Evolutionary conservation across 1,140 invertebrate genomes (phyloP).

Genomic region (Lepidurus apus): DNA sequence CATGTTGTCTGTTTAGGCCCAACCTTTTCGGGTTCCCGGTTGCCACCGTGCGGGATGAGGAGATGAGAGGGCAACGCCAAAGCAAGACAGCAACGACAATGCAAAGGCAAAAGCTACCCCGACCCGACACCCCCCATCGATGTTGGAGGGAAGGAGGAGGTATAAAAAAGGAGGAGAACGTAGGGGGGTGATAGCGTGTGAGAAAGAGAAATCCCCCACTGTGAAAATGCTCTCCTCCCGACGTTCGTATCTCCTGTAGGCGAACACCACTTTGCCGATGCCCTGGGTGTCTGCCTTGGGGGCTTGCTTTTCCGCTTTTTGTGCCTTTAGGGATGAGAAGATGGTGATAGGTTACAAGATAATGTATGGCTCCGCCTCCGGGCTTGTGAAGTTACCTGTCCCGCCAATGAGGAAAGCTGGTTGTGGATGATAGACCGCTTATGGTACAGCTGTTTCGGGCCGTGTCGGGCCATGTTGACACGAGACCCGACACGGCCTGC

Average conservation of each 20-base stretch:
- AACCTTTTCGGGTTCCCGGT: conserved; percentile 17
- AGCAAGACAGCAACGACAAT: conserved; percentile 7
- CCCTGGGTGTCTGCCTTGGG: conserved; percentile 7
- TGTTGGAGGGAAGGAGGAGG: background rate
- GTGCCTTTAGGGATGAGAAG: conserved; percentile 29
- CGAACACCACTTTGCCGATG: conserved; percentile 9
- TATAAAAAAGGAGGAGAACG: background rate
- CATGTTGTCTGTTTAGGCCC: conserved; percentile 21
- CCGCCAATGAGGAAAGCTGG: conserved; percentile 31
- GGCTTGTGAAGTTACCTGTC: conserved; percentile 23
- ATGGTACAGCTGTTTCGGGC: conserved; percentile 34
- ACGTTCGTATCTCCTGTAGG: conserved; percentile 14
- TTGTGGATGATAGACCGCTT: conserved; percentile 31
- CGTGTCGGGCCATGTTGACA: conserved; percentile 34
- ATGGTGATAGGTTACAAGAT: conserved; percentile 35
- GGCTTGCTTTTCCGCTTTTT: conserved; percentile 21
- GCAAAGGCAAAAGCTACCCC: conserved; percentile 12
- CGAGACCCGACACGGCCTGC: conserved; percentile 32
- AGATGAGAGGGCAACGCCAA: background rate
- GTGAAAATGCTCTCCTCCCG: conserved; percentile 9
- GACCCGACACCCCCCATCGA: background rate
- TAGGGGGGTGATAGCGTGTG: background rate
- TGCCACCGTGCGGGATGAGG: conserved; percentile 16
- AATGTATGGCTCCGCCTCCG: conserved; percentile 33
- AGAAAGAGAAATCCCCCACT: background rate